Evolutionary conservation across 2,888 invertebrate genomes (phyloP).

Genomic region (Spisula subtruncata): DNA sequence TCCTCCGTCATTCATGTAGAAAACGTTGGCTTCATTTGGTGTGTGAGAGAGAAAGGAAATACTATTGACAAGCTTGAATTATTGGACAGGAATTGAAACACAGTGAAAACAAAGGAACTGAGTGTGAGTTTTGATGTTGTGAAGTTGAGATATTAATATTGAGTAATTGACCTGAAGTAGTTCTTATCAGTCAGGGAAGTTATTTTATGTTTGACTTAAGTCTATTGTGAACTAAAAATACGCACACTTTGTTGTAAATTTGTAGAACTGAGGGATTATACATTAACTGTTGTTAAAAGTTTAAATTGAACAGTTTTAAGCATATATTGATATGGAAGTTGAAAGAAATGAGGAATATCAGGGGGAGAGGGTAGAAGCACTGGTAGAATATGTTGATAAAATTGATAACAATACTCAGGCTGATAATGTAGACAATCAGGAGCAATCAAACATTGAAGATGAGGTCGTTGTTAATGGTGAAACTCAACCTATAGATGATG

Average conservation of each 20-base stretch:
- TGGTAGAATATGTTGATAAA: background rate
- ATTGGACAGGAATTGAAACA: background rate
- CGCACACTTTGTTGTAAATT: background rate
- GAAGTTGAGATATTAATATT: background rate
- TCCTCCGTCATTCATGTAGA: background rate
- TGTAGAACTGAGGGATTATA: background rate
- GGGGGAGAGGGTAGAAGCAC: background rate
- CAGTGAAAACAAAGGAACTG: slow-evolving; percentile 1
- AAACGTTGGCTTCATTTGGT: background rate
- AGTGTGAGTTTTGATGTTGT: slow-evolving; percentile 25
- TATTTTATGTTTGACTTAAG: background rate
- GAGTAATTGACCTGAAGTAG: background rate
- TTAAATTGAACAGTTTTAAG: background rate
- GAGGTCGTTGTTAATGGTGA: background rate
- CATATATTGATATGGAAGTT: slow-evolving; percentile 16
- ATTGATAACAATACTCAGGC: background rate
- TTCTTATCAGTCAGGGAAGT: background rate
- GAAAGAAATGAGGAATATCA: slow-evolving; percentile 21
- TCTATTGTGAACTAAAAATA: background rate
- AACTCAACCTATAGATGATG: slow-evolving; percentile 1
- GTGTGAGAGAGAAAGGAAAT: background rate
- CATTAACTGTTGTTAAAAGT: background rate
- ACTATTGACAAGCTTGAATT: background rate
- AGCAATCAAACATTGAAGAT: background rate
- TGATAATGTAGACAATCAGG: background rate